Percentiles rank a stretch among this genome's conserved stretches.
These are phyloP conservation scores for Sialis fuliginosa DNA, from an alignment of 2,888 invertebrate species.

Conservation along the genomic window DNA sequence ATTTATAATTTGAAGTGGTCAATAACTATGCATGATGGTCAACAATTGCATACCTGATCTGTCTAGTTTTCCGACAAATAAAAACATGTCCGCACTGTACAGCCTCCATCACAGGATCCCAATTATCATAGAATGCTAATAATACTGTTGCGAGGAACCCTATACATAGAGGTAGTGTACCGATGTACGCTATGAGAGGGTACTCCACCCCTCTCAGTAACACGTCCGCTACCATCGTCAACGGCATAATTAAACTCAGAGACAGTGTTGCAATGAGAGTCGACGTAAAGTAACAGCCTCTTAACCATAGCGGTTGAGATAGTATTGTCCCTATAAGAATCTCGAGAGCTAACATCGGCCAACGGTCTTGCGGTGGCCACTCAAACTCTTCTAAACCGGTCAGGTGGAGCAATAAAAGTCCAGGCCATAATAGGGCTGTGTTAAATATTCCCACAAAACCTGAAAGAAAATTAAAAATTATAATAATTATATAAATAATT, in stretches of 20 bases:
- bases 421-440: constrained; percentile 72
- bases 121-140: constrained; percentile 60
- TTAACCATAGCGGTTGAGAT: constrained; percentile 83
- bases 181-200: constrained; percentile 54
- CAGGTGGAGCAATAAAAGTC: constrained; percentile 74
- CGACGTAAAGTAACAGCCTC: constrained; percentile 90
- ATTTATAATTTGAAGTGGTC: no score
- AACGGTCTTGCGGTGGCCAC: constrained; percentile 66
- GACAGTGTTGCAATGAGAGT: constrained; percentile 75
- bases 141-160: constrained; percentile 54
- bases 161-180: constrained; percentile 58
- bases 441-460: constrained; percentile 90
- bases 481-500: neutral
- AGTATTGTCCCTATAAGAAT: constrained; percentile 82
- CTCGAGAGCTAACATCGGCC: constrained; percentile 64
- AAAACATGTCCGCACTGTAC: constrained; percentile 31
- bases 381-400: constrained; percentile 68
- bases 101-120: constrained; percentile 54
- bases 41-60: constrained; percentile 24
- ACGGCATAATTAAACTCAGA: constrained; percentile 72
- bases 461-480: constrained; percentile 21
- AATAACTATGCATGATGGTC: neutral
- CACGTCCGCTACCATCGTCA: constrained; percentile 75
- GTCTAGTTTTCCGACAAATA: constrained; percentile 28
- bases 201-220: constrained; percentile 49